Evolutionary conservation across 1,140 invertebrate genomes (phyloP).

Genomic region (Pseudomyrmex concolor): DNA sequence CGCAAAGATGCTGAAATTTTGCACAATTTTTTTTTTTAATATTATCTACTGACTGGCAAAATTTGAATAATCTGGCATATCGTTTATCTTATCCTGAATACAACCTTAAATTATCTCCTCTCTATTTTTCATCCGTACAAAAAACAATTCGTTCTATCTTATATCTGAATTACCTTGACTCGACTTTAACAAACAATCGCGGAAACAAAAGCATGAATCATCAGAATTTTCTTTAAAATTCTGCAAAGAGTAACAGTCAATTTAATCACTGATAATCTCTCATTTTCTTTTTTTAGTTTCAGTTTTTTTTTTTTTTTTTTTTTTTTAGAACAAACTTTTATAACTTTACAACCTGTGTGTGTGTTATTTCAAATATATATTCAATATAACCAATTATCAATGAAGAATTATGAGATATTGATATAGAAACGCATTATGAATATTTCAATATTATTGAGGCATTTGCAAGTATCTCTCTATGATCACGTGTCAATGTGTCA

Average conservation of each 20-base stretch:
- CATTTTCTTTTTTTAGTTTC: background rate
- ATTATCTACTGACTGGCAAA: too few species aligned
- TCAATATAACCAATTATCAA: background rate
- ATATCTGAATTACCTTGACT: constrained; percentile 23
- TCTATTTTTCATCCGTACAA: constrained; percentile 9
- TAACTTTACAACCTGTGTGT: too few species aligned
- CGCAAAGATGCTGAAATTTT: too few species aligned
- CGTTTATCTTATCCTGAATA: too few species aligned
- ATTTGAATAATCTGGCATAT: too few species aligned
- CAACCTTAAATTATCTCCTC: constrained; percentile 39
- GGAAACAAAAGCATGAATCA: constrained; percentile 21
- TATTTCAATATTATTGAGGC: background rate
- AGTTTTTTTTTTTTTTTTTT: background rate
- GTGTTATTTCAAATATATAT: background rate
- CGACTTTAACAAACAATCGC: constrained; percentile 21
- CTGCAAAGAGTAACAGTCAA: background rate
- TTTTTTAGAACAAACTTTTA: too few species aligned
- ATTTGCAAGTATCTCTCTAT: background rate
- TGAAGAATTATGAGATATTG: background rate
- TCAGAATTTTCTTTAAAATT: constrained; percentile 15
- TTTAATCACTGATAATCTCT: background rate
- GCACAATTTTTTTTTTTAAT: too few species aligned
- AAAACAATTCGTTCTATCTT: constrained; percentile 40
- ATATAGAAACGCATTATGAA: background rate
- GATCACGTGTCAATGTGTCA: background rate